These are phyloP conservation scores for Gymnothorax reevesii DNA, from an alignment of 2,797 vertebrate species.

Conservation along the genomic window DNA sequence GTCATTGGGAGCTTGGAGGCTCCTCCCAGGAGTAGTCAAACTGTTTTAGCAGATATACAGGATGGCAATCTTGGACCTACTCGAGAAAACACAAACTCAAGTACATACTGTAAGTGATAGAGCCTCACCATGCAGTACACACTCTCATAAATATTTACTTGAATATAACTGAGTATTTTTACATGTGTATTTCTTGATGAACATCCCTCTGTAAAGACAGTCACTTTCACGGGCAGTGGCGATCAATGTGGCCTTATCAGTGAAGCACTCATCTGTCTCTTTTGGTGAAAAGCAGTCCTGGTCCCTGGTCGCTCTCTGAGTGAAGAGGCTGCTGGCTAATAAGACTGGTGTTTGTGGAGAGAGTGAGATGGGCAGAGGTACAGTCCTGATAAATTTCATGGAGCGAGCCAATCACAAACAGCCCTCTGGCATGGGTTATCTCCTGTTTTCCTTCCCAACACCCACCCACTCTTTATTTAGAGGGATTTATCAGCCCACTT, in stretches of 20 bases:
- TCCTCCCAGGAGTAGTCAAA: too few species aligned
- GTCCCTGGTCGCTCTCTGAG: neutral
- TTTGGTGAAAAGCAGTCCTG: neutral
- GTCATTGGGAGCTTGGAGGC: too few species aligned
- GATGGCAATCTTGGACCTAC: too few species aligned
- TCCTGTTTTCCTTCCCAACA: conserved; percentile 24
- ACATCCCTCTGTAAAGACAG: neutral
- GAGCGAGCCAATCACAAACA: neutral
- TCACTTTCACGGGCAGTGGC: neutral
- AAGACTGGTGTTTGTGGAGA: neutral
- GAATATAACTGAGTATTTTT: neutral
- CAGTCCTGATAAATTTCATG: conserved; percentile 22
- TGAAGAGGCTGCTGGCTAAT: neutral
- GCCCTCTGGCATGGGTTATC: conserved; percentile 11
- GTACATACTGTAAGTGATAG: neutral
- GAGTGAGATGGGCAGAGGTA: neutral
- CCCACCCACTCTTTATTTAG: neutral
- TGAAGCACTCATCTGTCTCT: conserved; percentile 1
- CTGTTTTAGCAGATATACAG: too few species aligned
- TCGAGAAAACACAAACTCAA: too few species aligned
- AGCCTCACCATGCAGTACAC: neutral
- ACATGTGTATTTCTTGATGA: neutral
- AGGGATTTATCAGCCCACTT: conserved; percentile 4
- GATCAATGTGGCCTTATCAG: neutral
- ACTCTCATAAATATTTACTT: neutral